Conservation (phyloP, 2,113 vertebrate genomes). For the Psittacus erithacus region DNA sequence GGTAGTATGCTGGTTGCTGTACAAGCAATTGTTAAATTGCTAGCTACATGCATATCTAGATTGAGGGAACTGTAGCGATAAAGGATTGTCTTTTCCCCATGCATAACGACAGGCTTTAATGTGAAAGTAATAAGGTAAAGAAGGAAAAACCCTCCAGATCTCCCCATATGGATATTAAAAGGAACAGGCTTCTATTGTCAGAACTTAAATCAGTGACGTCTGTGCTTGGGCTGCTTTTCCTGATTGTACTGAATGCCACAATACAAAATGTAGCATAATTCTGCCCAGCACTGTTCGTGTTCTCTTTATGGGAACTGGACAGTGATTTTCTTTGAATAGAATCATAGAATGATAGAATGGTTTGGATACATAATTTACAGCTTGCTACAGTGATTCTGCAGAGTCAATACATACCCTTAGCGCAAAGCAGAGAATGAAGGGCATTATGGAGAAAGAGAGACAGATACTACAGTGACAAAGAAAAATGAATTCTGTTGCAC, state of each 20-base stretch:
- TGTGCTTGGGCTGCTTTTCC: constrained; percentile 27
- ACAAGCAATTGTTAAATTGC: neutral
- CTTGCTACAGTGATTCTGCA: constrained; percentile 50
- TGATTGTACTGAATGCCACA: constrained; percentile 46
- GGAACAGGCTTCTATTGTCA: constrained; percentile 15
- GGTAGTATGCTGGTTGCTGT: neutral
- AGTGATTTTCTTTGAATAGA: constrained; percentile 54
- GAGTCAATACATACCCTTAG: constrained; percentile 54
- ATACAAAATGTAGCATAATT: constrained; percentile 41
- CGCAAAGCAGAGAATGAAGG: constrained; percentile 66
- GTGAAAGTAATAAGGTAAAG: constrained; percentile 18
- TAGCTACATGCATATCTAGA: neutral
- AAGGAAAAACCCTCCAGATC: neutral
- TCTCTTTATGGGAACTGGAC: constrained; percentile 47
- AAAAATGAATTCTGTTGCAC: constrained; percentile 47
- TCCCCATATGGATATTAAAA: neutral
- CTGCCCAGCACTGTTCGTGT: constrained; percentile 19
- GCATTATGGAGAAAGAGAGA: constrained; percentile 34
- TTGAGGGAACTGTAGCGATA: neutral
- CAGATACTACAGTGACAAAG: constrained; percentile 19
- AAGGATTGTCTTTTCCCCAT: neutral
- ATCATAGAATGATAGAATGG: neutral
- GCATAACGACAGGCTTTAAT: neutral
- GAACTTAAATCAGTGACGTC: neutral
- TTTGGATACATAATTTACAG: constrained; percentile 38